phyloP scores from a whole-genome alignment of 2,113 vertebrate species.

The Baryphthengus martii region DNA sequence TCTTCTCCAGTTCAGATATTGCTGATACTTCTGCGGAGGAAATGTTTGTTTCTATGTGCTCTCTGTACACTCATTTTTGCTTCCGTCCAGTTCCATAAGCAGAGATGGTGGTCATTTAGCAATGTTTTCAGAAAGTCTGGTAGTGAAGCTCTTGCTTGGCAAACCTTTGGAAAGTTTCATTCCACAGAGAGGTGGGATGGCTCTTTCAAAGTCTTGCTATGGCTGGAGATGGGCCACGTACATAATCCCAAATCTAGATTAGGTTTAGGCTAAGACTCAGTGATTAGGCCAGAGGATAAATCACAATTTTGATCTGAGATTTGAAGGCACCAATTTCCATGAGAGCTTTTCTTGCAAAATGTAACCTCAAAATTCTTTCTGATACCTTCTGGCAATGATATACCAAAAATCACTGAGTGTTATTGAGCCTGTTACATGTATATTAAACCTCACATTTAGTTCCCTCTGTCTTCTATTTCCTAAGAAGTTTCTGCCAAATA shows the following conservation, averaged over 20 bases:
- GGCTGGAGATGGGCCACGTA: not conserved
- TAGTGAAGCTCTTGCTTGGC: not conserved
- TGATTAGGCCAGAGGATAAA: not conserved
- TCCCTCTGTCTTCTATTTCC: not conserved
- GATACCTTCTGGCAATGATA: not conserved
- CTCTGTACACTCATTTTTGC: fast-evolving
- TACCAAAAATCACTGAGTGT: not conserved
- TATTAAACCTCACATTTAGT: not conserved
- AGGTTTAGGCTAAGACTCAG: not conserved
- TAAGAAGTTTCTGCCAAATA: not conserved
- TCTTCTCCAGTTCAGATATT: not conserved
- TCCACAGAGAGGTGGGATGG: not conserved
- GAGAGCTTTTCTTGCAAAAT: not conserved
- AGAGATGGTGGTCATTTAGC: not conserved
- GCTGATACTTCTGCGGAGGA: not conserved
- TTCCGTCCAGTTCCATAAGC: not conserved
- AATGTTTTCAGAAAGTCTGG: not conserved
- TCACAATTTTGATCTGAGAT: not conserved
- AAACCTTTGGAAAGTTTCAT: not conserved
- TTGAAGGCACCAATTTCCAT: not conserved
- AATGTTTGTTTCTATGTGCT: not conserved
- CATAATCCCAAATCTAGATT: not conserved
- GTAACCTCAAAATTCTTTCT: not conserved
- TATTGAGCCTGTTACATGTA: not conserved
- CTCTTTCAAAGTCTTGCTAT: not conserved